phyloP scores from a whole-genome alignment of 2,797 vertebrate genomes.

The Synaphobranchus kaupii region DNA sequence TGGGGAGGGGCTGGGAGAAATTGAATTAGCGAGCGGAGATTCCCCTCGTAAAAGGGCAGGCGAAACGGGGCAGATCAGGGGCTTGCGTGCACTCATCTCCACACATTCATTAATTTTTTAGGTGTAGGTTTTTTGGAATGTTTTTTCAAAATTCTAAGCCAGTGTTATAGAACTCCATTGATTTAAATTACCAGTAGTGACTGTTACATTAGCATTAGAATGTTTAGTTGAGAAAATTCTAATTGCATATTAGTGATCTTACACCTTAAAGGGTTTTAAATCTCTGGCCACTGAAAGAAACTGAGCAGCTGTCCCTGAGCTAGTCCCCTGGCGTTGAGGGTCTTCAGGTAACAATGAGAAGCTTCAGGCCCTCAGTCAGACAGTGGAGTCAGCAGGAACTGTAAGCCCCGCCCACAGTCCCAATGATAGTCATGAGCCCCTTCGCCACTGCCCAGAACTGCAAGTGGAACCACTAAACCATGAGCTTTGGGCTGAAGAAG shows the following conservation, averaged over 20 bases:
- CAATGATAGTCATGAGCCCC: not conserved
- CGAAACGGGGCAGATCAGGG: slow-evolving; percentile 10
- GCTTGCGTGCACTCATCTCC: not conserved
- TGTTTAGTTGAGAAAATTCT: too few species aligned
- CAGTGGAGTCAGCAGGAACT: not conserved
- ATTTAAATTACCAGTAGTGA: too few species aligned
- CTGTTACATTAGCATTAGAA: too few species aligned
- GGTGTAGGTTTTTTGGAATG: too few species aligned
- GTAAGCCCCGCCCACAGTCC: not conserved
- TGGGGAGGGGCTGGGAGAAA: not conserved
- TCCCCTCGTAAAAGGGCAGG: slow-evolving; percentile 6
- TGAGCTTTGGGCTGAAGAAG: not conserved
- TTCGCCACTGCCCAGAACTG: not conserved
- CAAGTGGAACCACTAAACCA: too few species aligned
- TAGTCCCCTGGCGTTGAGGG: not conserved
- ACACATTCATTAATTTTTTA: too few species aligned
- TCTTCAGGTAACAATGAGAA: too few species aligned
- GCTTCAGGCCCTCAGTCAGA: too few species aligned
- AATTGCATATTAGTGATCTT: too few species aligned
- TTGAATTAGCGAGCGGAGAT: not conserved
- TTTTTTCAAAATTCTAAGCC: too few species aligned
- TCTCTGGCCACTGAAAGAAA: slow-evolving; percentile 42
- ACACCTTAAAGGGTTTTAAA: slow-evolving; percentile 22
- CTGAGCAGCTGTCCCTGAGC: slow-evolving; percentile 50
- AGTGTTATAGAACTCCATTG: too few species aligned